Conservation (phyloP, 1,140 invertebrate species). For the Pseudachorutes palmiensis region DNA sequence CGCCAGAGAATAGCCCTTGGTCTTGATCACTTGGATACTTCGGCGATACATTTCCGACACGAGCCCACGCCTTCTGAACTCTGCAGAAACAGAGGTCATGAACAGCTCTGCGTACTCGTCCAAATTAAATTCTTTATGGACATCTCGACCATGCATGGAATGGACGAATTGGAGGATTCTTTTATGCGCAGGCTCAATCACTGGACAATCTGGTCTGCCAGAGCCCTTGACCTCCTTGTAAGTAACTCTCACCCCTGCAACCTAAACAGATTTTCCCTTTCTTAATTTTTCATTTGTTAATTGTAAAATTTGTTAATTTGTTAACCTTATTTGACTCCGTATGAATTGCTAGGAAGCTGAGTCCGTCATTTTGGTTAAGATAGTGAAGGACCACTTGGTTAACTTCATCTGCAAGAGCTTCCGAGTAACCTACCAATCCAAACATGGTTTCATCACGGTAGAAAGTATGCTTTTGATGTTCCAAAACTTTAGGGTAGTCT, state of each 20-base stretch:
- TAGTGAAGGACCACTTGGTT: not conserved
- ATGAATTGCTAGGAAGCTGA: conserved; percentile 24
- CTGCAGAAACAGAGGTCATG: conserved; percentile 19
- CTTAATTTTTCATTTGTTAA: not conserved
- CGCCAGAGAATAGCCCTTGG: conserved; percentile 21
- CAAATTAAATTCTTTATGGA: conserved; percentile 17
- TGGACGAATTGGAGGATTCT: conserved; percentile 7
- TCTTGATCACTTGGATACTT: conserved; percentile 23
- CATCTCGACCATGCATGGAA: conserved; percentile 5
- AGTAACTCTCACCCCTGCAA: conserved; percentile 23
- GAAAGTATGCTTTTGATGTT: conserved; percentile 20
- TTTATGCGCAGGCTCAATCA: conserved; percentile 8
- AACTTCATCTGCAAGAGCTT: conserved; percentile 23
- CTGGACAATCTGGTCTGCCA: conserved; percentile 4
- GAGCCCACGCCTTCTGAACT: conserved; percentile 22
- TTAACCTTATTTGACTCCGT: conserved; percentile 24
- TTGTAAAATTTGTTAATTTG: not conserved
- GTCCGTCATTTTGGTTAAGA: conserved; percentile 8
- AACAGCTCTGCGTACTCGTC: conserved; percentile 25
- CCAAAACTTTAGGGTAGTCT: conserved; percentile 23
- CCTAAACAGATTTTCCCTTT: too few species aligned
- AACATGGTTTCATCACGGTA: conserved; percentile 25
- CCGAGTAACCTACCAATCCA: conserved; percentile 24
- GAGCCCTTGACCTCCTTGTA: conserved; percentile 16
- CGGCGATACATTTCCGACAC: conserved; percentile 22